These are phyloP conservation scores for Galerucella calmariensis DNA, from an alignment of 2,888 invertebrate species.

Conservation along the genomic window DNA sequence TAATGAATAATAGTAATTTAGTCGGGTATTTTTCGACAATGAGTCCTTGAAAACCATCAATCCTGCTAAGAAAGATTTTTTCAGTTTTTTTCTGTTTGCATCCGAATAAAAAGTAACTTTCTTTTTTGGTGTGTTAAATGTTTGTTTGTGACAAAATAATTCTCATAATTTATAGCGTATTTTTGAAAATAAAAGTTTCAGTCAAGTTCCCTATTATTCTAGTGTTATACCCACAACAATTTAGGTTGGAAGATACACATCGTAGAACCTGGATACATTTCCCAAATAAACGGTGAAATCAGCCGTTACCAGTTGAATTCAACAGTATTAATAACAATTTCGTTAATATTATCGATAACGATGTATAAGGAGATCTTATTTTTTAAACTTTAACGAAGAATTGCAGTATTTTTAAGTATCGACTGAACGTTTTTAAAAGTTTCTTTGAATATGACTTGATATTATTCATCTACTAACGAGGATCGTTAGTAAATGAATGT, in stretches of 20 bases:
- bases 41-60: too few relatives aligned
- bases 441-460: conserved; percentile 16
- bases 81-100: too few relatives aligned
- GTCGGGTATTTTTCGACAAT: too few relatives aligned
- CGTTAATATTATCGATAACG: conserved; percentile 15
- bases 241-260: conserved; percentile 94
- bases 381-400: conserved; percentile 26
- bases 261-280: conserved; percentile 74
- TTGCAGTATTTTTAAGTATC: conserved; percentile 13
- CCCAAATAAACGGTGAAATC: conserved; percentile 56
- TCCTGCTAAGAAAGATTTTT: too few relatives aligned
- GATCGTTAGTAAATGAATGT: conserved; percentile 13
- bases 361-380: conserved; percentile 4
- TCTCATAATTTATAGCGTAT: too few relatives aligned
- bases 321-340: background rate
- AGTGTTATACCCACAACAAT: conserved; percentile 94
- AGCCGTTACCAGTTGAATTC: conserved; percentile 7
- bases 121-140: too few relatives aligned
- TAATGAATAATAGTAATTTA: too few relatives aligned
- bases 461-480: background rate
- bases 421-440: conserved; percentile 29
- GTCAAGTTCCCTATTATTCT: conserved; percentile 52
- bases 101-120: too few relatives aligned
- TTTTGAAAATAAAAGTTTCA: too few relatives aligned
- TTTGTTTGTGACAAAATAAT: too few relatives aligned